Evolutionary conservation across 2,888 invertebrate species (phyloP).

Genomic region (Cephus rjabovi): DNA sequence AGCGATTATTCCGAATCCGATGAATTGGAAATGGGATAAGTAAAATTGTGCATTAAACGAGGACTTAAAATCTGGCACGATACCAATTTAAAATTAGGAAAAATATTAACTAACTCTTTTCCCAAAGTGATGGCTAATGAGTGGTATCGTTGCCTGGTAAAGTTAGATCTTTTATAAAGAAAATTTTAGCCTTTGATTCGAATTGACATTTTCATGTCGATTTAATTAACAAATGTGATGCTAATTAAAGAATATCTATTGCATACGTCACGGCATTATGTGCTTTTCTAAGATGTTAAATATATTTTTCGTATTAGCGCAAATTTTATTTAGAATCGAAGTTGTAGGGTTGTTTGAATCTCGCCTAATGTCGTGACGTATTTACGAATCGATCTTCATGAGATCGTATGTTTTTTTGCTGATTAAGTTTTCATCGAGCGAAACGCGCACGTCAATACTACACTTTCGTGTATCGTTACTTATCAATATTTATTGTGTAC

Average conservation of each 20-base stretch:
- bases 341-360: not conserved
- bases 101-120: not conserved
- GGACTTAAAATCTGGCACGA: not conserved
- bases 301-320: not conserved
- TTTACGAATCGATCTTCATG: not conserved
- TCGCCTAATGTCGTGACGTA: not conserved
- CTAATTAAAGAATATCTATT: not conserved
- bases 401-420: not conserved
- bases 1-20: constrained; percentile 42
- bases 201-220: not conserved
- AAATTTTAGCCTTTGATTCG: not conserved
- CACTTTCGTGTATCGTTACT: not conserved
- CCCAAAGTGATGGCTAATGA: not conserved
- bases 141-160: not conserved
- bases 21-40: constrained; percentile 30
- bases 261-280: not conserved
- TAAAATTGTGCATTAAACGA: not conserved
- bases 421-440: not conserved
- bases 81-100: not conserved
- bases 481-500: not conserved
- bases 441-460: not conserved
- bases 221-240: not conserved
- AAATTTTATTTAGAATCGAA: not conserved
- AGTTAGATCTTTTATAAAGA: not conserved
- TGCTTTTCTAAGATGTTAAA: not conserved